These are phyloP conservation scores for Zoanthus sansibaricus DNA, from an alignment of 92 coral and sea anemone genomes.

Conservation along the genomic window DNA sequence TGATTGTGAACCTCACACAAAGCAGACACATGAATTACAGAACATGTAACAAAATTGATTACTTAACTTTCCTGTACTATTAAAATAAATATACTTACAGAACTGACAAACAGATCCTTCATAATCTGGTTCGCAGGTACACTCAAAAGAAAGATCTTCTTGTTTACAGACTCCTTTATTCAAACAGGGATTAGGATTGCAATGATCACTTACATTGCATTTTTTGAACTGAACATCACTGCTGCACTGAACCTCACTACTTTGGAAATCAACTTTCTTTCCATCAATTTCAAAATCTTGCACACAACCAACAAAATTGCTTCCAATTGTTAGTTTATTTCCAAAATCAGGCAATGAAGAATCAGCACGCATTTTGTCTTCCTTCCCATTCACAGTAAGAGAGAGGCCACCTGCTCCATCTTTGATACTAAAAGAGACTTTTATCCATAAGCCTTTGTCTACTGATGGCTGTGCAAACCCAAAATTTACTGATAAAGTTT, in stretches of 20 bases:
- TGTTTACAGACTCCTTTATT: slow-evolving; percentile 69
- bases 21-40: no score
- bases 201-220: slow-evolving; percentile 85
- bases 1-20: no score
- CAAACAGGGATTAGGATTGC: slow-evolving; percentile 76
- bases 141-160: slow-evolving; percentile 65
- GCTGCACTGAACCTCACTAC: not conserved
- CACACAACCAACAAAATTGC: slow-evolving; percentile 75
- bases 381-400: slow-evolving; percentile 29
- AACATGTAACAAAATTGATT: no score
- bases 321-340: slow-evolving; percentile 56
- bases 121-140: slow-evolving; percentile 67
- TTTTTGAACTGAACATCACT: slow-evolving; percentile 37
- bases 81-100: slow-evolving; percentile 64
- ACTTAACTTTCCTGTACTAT: no score
- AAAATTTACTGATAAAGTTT: slow-evolving; percentile 49
- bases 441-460: slow-evolving; percentile 78
- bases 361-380: not conserved
- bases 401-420: slow-evolving; percentile 26
- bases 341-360: slow-evolving; percentile 13
- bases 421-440: slow-evolving; percentile 53
- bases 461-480: slow-evolving; percentile 37
- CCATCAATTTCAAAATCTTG: slow-evolving; percentile 63
- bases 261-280: not conserved
- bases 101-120: slow-evolving; percentile 71